These are phyloP conservation scores for Oncorhynchus clarkii DNA, from an alignment of 2,113 vertebrate genomes.

Conservation along the genomic window DNA sequence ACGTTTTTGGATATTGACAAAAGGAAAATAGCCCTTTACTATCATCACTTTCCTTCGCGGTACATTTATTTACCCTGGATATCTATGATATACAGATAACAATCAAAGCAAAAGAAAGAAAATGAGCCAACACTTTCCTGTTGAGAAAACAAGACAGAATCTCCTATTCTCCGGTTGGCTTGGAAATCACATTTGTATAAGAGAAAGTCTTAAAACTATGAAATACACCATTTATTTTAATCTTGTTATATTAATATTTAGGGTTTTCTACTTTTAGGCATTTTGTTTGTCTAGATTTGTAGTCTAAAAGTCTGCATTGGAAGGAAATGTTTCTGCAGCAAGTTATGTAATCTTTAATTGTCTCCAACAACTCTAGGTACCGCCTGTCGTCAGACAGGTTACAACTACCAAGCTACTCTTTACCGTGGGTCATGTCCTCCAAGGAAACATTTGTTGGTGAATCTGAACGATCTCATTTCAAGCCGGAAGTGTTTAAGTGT, in stretches of 20 bases:
- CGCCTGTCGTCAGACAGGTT: background rate
- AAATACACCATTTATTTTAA: constrained; percentile 39
- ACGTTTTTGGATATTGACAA: constrained; percentile 48
- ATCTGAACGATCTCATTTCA: background rate
- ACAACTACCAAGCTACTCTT: constrained; percentile 8
- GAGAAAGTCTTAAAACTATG: constrained; percentile 33
- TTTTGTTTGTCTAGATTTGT: constrained; percentile 29
- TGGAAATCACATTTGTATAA: constrained; percentile 31
- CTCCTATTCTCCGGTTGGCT: constrained; percentile 8
- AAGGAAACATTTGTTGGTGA: background rate
- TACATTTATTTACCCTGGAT: constrained; percentile 6
- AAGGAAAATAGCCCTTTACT: constrained; percentile 48
- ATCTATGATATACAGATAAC: constrained; percentile 1
- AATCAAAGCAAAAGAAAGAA: constrained; percentile 21
- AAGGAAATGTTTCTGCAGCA: constrained; percentile 19
- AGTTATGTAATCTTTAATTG: constrained; percentile 20
- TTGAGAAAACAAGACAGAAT: constrained; percentile 21
- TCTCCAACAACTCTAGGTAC: constrained; percentile 24
- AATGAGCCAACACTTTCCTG: constrained; percentile 28
- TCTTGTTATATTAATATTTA: constrained; percentile 21
- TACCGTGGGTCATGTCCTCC: background rate
- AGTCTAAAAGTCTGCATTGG: constrained; percentile 24
- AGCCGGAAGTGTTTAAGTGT: constrained; percentile 13
- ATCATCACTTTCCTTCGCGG: constrained; percentile 17
- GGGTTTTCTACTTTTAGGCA: constrained; percentile 35